Conservation (phyloP, 2,888 invertebrate species). For the Hemicrepidius hirtus region DNA sequence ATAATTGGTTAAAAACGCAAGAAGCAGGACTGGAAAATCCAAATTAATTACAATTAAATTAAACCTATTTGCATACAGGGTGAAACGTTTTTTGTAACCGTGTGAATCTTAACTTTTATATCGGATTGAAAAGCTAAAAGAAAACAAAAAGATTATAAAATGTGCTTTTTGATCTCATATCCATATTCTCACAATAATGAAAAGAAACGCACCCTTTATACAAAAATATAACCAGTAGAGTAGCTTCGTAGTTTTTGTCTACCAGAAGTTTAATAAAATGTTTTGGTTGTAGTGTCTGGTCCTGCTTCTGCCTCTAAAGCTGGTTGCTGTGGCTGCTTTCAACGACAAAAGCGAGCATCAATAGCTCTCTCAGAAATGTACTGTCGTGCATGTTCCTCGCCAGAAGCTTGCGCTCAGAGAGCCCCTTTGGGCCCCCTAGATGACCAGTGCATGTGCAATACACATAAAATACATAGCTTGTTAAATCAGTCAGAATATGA, state of each 20-base stretch:
- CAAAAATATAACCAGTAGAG: slow-evolving; percentile 37
- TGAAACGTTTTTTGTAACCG: too few species aligned
- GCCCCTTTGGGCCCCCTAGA: slow-evolving; percentile 69
- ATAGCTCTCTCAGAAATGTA: slow-evolving; percentile 76
- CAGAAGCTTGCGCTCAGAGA: slow-evolving; percentile 67
- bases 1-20: slow-evolving; percentile 35
- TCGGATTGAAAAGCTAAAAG: too few species aligned
- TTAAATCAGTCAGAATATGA: slow-evolving; percentile 74
- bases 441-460: slow-evolving; percentile 64
- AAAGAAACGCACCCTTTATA: neutral
- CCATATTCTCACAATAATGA: too few species aligned
- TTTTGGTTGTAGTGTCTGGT: slow-evolving; percentile 71
- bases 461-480: slow-evolving; percentile 63
- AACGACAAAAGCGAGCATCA: slow-evolving; percentile 69
- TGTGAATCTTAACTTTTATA: too few species aligned
- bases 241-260: slow-evolving; percentile 41
- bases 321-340: slow-evolving; percentile 71
- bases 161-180: too few species aligned
- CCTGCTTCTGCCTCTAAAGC: slow-evolving; percentile 71
- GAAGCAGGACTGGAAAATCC: slow-evolving; percentile 64
- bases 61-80: neutral
- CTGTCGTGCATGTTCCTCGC: slow-evolving; percentile 70
- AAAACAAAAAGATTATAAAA: too few species aligned
- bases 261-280: slow-evolving; percentile 45
- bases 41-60: slow-evolving; percentile 21